Evolutionary conservation across 2,888 invertebrate genomes (phyloP).

Genomic region (Chrysopilus asiliformis): DNA sequence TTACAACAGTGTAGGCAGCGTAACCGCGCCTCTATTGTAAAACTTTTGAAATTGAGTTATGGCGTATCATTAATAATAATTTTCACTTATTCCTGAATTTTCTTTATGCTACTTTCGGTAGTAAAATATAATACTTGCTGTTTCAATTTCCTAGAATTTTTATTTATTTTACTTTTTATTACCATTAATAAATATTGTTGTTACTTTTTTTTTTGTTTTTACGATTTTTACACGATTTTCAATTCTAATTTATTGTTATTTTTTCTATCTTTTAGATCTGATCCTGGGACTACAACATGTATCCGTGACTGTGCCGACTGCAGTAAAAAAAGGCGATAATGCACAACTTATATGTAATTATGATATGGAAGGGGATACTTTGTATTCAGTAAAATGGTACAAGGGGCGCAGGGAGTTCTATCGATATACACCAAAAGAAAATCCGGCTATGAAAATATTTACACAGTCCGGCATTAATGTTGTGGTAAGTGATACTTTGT

Average conservation of each 20-base stretch:
- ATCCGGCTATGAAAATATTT: conserved; percentile 57
- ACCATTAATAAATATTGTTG: not conserved
- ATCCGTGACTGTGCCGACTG: conserved; percentile 49
- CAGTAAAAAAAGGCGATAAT: conserved; percentile 48
- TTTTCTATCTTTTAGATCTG: conserved; percentile 10
- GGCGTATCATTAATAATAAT: too few relatives aligned
- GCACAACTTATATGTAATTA: conserved; percentile 56
- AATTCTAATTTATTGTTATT: conserved; percentile 1
- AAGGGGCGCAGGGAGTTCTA: conserved; percentile 70
- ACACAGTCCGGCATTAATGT: conserved; percentile 56
- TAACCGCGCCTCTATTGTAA: too few relatives aligned
- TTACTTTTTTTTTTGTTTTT: not conserved
- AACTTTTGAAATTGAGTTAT: too few relatives aligned
- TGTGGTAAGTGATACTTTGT: conserved; percentile 49
- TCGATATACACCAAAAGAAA: conserved; percentile 61
- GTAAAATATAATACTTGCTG: too few relatives aligned
- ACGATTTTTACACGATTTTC: not conserved
- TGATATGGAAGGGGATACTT: conserved; percentile 59
- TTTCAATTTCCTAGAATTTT: too few relatives aligned
- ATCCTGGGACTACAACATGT: conserved; percentile 42
- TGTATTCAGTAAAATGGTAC: conserved; percentile 81
- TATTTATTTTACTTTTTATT: too few relatives aligned
- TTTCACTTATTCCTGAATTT: too few relatives aligned
- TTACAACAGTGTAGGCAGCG: too few relatives aligned
- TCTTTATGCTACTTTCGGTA: too few relatives aligned